phyloP scores from a whole-genome alignment of 2,888 invertebrate genomes.

The Ernsta delagoae region DNA sequence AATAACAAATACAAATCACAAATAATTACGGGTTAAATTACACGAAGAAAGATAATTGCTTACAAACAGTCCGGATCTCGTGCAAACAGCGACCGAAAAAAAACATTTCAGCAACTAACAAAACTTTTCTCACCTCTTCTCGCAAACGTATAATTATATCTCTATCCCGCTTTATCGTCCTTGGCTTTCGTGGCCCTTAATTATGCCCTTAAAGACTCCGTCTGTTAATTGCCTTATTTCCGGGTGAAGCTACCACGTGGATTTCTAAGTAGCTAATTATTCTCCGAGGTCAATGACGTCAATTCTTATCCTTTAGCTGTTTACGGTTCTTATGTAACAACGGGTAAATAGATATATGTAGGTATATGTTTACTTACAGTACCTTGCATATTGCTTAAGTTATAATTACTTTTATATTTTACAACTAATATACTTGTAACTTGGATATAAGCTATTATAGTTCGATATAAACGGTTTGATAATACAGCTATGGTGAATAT shows the following conservation, averaged over 20 bases:
- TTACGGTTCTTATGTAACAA: too few relatives aligned
- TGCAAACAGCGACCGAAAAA: not conserved
- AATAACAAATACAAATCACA: not conserved
- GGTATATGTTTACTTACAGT: too few relatives aligned
- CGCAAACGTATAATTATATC: not conserved
- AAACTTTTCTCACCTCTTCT: not conserved
- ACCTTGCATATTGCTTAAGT: too few relatives aligned
- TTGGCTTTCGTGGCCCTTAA: slow-evolving; percentile 7
- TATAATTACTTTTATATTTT: too few relatives aligned
- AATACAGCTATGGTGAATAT: too few relatives aligned
- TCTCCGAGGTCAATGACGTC: not conserved
- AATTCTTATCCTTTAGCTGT: not conserved
- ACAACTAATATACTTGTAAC: too few relatives aligned
- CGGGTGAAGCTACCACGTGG: slow-evolving; percentile 9
- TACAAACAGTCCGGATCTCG: not conserved
- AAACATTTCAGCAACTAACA: slow-evolving; percentile 5
- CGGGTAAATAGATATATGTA: too few relatives aligned
- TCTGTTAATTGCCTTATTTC: slow-evolving; percentile 17
- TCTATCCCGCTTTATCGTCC: not conserved
- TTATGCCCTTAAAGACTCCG: slow-evolving; percentile 16
- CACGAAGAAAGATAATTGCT: not conserved
- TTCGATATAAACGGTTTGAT: too few relatives aligned
- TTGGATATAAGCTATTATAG: too few relatives aligned
- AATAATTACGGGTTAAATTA: not conserved
- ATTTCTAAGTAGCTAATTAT: slow-evolving; percentile 14